These are phyloP conservation scores for Cordylochernes scorpioides DNA, from an alignment of 2,888 invertebrate species.

Conservation along the genomic window DNA sequence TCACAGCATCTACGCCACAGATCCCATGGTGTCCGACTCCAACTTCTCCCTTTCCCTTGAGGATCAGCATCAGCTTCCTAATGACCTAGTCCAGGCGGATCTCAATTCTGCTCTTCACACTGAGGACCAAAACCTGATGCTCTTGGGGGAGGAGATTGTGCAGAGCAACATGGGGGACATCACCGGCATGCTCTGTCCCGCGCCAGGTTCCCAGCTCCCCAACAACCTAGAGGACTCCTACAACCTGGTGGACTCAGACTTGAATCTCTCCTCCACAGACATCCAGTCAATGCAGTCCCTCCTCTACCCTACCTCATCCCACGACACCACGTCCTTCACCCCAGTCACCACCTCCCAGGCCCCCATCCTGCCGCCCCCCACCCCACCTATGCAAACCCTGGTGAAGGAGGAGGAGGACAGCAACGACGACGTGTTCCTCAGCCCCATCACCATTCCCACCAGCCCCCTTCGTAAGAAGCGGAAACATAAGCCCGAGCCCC, in stretches of 20 bases:
- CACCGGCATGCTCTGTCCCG: too few species aligned
- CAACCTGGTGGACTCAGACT: too few species aligned
- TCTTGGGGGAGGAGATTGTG: slow-evolving; percentile 10
- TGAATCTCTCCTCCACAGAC: slow-evolving; percentile 1
- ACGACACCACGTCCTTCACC: too few species aligned
- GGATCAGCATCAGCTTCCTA: slow-evolving; percentile 2
- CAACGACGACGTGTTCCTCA: slow-evolving; percentile 46
- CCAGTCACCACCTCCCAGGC: slow-evolving; percentile 6
- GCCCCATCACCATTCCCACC: slow-evolving; percentile 37
- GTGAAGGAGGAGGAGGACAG: slow-evolving; percentile 24
- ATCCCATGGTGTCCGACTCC: slow-evolving; percentile 4
- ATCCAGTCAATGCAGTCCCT: neutral
- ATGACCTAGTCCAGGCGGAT: too few species aligned
- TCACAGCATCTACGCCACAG: too few species aligned
- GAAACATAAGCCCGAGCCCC: slow-evolving; percentile 22
- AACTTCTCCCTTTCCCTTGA: slow-evolving; percentile 3
- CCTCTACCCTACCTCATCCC: too few species aligned
- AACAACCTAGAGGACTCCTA: too few species aligned
- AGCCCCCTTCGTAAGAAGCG: slow-evolving; percentile 19
- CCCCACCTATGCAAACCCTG: too few species aligned
- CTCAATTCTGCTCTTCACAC: slow-evolving; percentile 1
- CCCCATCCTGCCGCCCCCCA: slow-evolving; percentile 4
- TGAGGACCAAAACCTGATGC: slow-evolving; percentile 6
- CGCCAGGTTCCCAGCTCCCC: neutral
- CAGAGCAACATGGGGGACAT: slow-evolving; percentile 7